A percentile compares a stretch with the other conserved stretches of the same genome.
Conservation (phyloP, 1,140 invertebrate species). For the Plodia interpunctella region DNA sequence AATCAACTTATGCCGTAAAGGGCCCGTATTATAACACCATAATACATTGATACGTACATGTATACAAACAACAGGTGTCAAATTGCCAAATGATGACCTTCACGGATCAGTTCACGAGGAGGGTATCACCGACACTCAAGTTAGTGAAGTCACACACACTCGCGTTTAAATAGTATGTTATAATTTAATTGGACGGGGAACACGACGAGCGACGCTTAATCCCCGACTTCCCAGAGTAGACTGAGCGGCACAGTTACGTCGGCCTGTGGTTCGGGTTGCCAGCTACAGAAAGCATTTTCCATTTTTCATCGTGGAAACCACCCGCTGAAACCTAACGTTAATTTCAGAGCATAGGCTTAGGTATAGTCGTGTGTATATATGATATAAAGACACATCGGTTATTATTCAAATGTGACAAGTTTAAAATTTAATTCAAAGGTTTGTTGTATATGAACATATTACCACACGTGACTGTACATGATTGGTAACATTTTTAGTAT, state of each 20-base stretch:
- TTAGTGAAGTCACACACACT: conserved; percentile 49
- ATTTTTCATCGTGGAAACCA: conserved; percentile 1
- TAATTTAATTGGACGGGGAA: conserved; percentile 28
- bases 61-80: conserved; percentile 53
- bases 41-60: conserved; percentile 36
- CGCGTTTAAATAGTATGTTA: conserved; percentile 42
- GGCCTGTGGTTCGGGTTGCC: conserved; percentile 47
- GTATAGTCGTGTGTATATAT: too few relatives aligned
- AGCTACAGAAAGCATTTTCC: conserved; percentile 28
- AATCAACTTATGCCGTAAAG: neutral
- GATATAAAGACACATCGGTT: too few relatives aligned
- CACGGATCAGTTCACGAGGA: conserved; percentile 31
- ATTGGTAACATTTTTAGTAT: too few relatives aligned
- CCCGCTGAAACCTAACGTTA: too few relatives aligned
- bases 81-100: conserved; percentile 49
- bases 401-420: too few relatives aligned
- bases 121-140: conserved; percentile 33
- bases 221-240: conserved; percentile 43
- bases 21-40: conserved; percentile 15
- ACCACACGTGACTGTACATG: too few relatives aligned
- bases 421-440: too few relatives aligned
- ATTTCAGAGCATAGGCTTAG: too few relatives aligned
- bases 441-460: too few relatives aligned
- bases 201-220: conserved; percentile 33
- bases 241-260: conserved; percentile 40